These are phyloP conservation scores for Halictus quadricinctus DNA, from an alignment of 2,888 invertebrate genomes.

Conservation along the genomic window DNA sequence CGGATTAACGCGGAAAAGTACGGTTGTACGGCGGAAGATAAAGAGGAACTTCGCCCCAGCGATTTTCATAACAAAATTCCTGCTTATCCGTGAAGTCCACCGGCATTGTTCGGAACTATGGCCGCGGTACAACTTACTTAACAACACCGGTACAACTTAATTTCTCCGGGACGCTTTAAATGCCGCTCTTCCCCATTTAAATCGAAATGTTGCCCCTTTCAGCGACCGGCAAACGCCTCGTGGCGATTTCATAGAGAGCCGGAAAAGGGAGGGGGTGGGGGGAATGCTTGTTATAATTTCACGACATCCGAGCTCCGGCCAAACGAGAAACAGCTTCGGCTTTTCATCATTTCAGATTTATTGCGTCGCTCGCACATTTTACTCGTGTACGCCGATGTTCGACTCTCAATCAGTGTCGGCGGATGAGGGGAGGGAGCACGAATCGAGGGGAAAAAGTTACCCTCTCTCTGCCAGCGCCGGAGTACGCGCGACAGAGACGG, in stretches of 20 bases:
- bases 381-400: too few relatives aligned
- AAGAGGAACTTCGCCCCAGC: background rate
- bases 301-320: background rate
- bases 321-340: background rate
- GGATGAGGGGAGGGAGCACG: too few relatives aligned
- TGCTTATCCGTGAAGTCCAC: slow-evolving; percentile 11
- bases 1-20: slow-evolving; percentile 11
- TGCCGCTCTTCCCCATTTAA: slow-evolving; percentile 7
- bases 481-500: too few relatives aligned
- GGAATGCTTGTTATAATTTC: background rate
- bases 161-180: slow-evolving; percentile 18
- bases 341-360: background rate
- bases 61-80: slow-evolving; percentile 32
- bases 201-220: slow-evolving; percentile 8
- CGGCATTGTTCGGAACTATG: slow-evolving; percentile 15
- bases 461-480: too few relatives aligned
- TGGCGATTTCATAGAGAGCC: background rate
- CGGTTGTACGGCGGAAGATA: background rate
- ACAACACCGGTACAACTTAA: slow-evolving; percentile 23
- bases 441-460: too few relatives aligned
- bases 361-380: too few relatives aligned
- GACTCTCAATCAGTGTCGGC: too few relatives aligned
- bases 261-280: background rate
- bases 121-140: slow-evolving; percentile 16
- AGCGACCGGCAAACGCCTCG: background rate